These are phyloP conservation scores for Solenopsis invicta DNA, from an alignment of 1,140 invertebrate genomes.

Conservation along the genomic window DNA sequence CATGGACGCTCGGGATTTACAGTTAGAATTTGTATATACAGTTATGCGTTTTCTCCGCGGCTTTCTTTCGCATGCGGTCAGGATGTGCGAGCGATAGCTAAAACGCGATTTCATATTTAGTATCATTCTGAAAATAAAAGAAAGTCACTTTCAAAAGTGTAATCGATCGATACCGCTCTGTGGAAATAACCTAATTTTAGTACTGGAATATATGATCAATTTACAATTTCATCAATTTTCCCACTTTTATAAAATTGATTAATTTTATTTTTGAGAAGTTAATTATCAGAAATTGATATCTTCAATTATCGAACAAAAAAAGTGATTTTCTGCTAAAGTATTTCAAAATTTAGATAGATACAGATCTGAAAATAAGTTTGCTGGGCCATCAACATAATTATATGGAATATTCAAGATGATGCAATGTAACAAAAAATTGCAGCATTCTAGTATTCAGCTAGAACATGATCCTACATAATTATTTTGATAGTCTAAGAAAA, in stretches of 20 bases:
- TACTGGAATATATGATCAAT: not conserved
- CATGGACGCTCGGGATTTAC: not conserved
- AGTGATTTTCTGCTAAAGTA: too few species aligned
- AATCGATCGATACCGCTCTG: not conserved
- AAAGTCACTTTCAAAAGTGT: not conserved
- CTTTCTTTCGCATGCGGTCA: not conserved
- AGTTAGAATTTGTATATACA: conserved; percentile 54
- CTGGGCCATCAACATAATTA: too few species aligned
- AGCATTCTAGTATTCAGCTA: too few species aligned
- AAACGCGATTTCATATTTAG: not conserved
- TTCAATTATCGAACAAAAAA: not conserved
- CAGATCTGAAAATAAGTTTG: too few species aligned
- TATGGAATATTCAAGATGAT: too few species aligned
- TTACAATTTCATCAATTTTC: not conserved
- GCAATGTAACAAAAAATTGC: too few species aligned
- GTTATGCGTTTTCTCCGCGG: conserved; percentile 10
- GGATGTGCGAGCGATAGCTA: not conserved
- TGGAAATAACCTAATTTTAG: not conserved
- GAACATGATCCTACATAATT: too few species aligned
- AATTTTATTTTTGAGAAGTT: not conserved
- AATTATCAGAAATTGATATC: not conserved
- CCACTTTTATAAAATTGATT: not conserved
- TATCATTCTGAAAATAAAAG: not conserved
- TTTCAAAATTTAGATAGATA: too few species aligned
- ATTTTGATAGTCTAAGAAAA: too few species aligned